Percentiles rank a stretch among this genome's conserved stretches.
phyloP scores from a whole-genome alignment of 2,888 invertebrate genomes.

The Tanypteryx hageni region DNA sequence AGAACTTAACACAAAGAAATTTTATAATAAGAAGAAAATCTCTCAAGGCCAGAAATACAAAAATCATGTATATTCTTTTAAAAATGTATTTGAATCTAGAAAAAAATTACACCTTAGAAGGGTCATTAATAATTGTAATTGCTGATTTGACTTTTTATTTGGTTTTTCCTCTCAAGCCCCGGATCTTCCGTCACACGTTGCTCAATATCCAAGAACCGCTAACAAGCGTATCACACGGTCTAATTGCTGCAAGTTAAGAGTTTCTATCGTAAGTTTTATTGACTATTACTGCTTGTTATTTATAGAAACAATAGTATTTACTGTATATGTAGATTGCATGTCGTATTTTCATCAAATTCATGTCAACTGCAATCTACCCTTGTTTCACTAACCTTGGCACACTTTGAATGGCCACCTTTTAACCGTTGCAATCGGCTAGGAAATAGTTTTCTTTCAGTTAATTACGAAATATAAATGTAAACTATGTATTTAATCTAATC shows the following conservation, averaged over 20 bases:
- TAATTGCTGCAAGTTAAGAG: constrained; percentile 69
- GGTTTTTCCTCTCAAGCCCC: constrained; percentile 65
- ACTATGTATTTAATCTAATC: no score
- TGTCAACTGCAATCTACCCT: constrained; percentile 64
- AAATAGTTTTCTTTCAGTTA: not conserved
- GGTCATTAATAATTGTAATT: not conserved
- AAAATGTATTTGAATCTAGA: no score
- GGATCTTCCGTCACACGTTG: constrained; percentile 71
- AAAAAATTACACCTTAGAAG: no score
- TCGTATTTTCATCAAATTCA: not conserved
- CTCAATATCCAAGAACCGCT: constrained; percentile 70
- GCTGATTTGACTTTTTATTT: constrained; percentile 31
- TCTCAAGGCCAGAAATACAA: no score
- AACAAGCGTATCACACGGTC: constrained; percentile 68
- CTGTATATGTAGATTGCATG: no score
- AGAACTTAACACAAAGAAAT: no score
- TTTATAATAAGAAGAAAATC: no score
- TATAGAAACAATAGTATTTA: not conserved
- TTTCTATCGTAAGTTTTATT: constrained; percentile 70
- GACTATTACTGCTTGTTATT: constrained; percentile 64
- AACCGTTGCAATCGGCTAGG: not conserved
- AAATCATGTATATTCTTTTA: no score
- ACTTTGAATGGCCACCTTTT: constrained; percentile 45
- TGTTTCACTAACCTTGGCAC: constrained; percentile 61
- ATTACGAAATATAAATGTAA: no score